Evolutionary conservation across 92 coral and sea anemone genomes (phyloP), one percentile per base, ranked within the genome.

Genomic region (Siderastrea siderea): DNA sequence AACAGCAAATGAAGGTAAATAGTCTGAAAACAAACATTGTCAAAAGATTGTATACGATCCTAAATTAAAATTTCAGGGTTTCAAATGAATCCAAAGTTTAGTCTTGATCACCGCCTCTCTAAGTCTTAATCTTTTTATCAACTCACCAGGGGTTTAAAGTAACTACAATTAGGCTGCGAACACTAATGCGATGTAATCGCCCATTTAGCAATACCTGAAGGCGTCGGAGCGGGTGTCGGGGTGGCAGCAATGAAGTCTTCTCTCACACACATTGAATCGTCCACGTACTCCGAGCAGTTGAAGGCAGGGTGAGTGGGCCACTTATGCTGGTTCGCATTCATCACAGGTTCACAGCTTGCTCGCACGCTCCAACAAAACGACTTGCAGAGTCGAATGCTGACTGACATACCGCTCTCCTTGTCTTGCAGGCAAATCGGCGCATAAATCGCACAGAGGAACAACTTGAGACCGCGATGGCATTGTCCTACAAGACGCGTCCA

Each of bases 381-480:
- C 54, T 78, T 81, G 83, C 99, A 96, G 43, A 94, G 96, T 9
- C 63, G 63, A 14, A 95, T 90, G 52, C 47, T 64, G 10, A 67
- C 72, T 45, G 84, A 17, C 1, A 7, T 48, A 1, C 55, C 80
- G 3, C 26, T 43, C 9, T 80, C 76, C 4, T 46, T 53, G 2
- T 88, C 83, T 1, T 52, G 38, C 69, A 96, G 76, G 80, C 99
- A 96, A 59, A 96, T 87, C 44, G 99, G 99, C 3, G 99, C 97
- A 82, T 90, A 94, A 44, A 94, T 87, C 10, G 96, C 86, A 62
- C 99, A 96, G 74, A 96, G 93, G 64, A 96, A 96, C 19, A 74
- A 77, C 69, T 79, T 84, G 16, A 96, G 79, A 3, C 83, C 68
- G 0, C 49, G 54, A 63, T 92, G 95, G 3, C 89, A 82, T 3